Base-by-base conservation (phyloP, 2,797 vertebrate genomes). In the Poecilia gillii region DNA sequence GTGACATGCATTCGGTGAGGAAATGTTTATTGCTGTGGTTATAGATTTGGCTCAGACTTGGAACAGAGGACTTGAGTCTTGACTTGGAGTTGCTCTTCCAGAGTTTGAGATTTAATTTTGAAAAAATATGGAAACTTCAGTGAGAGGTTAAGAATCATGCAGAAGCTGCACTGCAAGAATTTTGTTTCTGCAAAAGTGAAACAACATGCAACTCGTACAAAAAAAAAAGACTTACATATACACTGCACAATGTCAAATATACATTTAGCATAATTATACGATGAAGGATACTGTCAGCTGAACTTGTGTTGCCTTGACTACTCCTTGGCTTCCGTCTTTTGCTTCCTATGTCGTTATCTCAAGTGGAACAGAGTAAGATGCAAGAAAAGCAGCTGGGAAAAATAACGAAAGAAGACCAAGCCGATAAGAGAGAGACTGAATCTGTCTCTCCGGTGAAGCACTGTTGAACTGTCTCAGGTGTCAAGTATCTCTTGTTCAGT, bases 401-500 rank as follows among this genome's bases (percentile, higher is more conserved):
- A 33, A 71, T 8, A 71, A 43, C 6, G 31, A 11, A 53, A 71
- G 47, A 70, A 41, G 36, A 53, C 18, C 39, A 71, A 71, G 45
- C 39, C 45, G 51, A 47, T 55, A 46, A 72, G 53, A 72, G 39
- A 77, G 51, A 46, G 41, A 43, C 55, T 47, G 53, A 41, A 71
- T 78, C 68, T 28, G 51, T 72, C 76, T 72, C 41, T 72, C 28
- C 45, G 59, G 13, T 28, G 55, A 59, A 59, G 41, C 43, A 31
- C n/a, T 36, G 25, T 51, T 78, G 68, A 78, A 33, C 41, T 78
- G 39, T 77, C 47, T 43, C 66, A 55, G 49, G 66, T 77, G 41
- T 59, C 71, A 45, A 41, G 36, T 31, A 70, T 53, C 28, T 45
- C n/a, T 45, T 23, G 46, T 39, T 39, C n/a, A 28, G 7, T 20